Evolutionary conservation across 2,888 invertebrate species (phyloP), one percentile per base, ranked within the genome.

Genomic region (Allygus modestus): DNA sequence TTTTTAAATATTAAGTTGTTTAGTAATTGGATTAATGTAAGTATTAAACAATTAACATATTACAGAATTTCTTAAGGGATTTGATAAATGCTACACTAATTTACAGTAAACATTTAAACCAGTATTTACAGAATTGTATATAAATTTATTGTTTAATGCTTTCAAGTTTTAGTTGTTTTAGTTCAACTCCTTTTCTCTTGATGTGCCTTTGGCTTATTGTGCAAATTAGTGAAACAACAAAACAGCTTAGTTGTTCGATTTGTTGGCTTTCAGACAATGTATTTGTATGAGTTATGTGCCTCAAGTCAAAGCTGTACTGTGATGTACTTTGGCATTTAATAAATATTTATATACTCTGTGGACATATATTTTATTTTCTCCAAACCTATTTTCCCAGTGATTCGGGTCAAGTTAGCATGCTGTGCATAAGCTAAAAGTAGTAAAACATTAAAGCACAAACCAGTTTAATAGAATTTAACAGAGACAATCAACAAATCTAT

Each of bases 251-350:
- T 46, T 17, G 1, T 7, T 20, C 23, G 2, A 4, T 37, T 37
- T 46, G 31, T 31, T 65, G 65, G 28, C 20, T 65, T n/a, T 65
- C 65, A 65, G 65, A 31, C 15, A 28, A 31, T 28, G 20, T 65
- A 65, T 9, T 28, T 20, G 23, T 26, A 58, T 15, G 46, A 58
- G 20, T 12, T 58, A 65, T 65, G 65, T 65, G 65, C 65, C 65
- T 65, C 65, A 15, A 54, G 23, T 23, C 23, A 20, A 65, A 28
- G 65, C 28, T 31, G 65, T 65, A 65, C 26, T 65, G 65, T 65
- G 65, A 65, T 65, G 65, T 65, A 28, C 28, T 65, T 7, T 65
- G 65, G 65, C 65, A 65, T 65, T 65, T 65, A 65, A 28, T 65
- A 65, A 65, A 65, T 65, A 65, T 65, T 65, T 65, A 65, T 65